Percentiles rank a stretch among this genome's conserved stretches.
Conservation (phyloP, 2,888 invertebrate genomes). For the Ormyrus thymus region DNA sequence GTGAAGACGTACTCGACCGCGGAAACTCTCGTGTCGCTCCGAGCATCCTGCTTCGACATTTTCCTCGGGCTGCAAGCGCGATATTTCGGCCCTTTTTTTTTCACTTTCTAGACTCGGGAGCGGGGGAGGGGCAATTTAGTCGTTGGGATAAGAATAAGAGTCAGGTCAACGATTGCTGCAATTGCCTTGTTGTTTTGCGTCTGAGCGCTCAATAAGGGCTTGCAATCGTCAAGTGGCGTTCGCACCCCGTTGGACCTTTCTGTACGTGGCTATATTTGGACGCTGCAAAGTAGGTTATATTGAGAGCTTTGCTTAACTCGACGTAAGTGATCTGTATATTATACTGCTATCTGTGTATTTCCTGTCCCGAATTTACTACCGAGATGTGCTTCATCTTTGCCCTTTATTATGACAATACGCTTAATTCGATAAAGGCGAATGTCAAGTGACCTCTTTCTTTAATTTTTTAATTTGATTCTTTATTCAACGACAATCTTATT, state of each 20-base stretch:
- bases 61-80: neutral
- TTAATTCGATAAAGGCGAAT: neutral
- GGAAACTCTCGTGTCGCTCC: slow-evolving; percentile 32
- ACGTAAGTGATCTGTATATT: slow-evolving; percentile 42
- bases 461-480: neutral
- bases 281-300: slow-evolving; percentile 42
- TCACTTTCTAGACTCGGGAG: too few species aligned
- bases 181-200: slow-evolving; percentile 38
- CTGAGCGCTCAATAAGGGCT: neutral
- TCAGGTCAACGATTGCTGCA: slow-evolving; percentile 14
- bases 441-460: neutral
- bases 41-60: slow-evolving; percentile 52
- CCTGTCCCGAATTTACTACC: slow-evolving; percentile 32
- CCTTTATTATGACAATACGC: slow-evolving; percentile 12
- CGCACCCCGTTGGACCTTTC: slow-evolving; percentile 12
- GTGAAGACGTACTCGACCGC: slow-evolving; percentile 35
- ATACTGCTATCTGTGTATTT: slow-evolving; percentile 19
- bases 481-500: too few species aligned
- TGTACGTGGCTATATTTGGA: slow-evolving; percentile 37
- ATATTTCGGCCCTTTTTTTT: too few species aligned
- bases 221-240: slow-evolving; percentile 28
- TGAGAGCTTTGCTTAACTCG: slow-evolving; percentile 35
- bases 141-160: slow-evolving; percentile 19
- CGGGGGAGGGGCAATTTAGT: neutral
- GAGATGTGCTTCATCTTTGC: neutral